A percentile compares a stretch with the other conserved stretches of the same genome.
These are phyloP conservation scores for Drosophila glabriapex DNA, from an alignment of 2,888 invertebrate species.

Conservation along the genomic window DNA sequence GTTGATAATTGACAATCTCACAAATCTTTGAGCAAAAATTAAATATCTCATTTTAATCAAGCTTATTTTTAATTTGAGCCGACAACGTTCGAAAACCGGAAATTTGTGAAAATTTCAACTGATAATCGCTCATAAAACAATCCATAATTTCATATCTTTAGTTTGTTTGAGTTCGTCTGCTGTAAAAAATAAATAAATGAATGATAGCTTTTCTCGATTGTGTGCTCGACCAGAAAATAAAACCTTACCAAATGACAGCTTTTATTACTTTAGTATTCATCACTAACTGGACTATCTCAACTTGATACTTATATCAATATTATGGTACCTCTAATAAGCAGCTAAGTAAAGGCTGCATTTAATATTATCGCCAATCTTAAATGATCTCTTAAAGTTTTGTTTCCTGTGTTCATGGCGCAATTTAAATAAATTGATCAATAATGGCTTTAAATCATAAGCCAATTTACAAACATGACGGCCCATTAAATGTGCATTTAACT, in stretches of 20 bases:
- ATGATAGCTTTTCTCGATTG: not conserved
- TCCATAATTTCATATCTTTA: conserved; percentile 18
- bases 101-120: not conserved
- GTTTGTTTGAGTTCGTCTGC: conserved; percentile 3
- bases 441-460: conserved; percentile 32
- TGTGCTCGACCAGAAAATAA: not conserved
- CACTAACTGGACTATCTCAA: not conserved
- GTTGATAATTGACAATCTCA: not conserved
- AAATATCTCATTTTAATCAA: not conserved
- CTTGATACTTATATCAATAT: not conserved
- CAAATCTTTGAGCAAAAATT: not conserved
- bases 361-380: conserved; percentile 1
- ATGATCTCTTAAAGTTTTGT: conserved; percentile 5
- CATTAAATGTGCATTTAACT: conserved; percentile 56
- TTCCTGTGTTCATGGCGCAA: conserved; percentile 26
- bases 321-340: not conserved
- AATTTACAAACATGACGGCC: conserved; percentile 18
- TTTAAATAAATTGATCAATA: conserved; percentile 21
- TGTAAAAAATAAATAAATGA: not conserved
- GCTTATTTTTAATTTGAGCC: not conserved
- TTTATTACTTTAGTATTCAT: not conserved
- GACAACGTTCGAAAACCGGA: conserved; percentile 3
- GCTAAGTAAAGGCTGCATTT: not conserved
- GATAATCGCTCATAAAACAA: not conserved
- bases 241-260: not conserved